Base-by-base conservation (phyloP, 2,888 invertebrate species). In the Noctua janthina region DNA sequence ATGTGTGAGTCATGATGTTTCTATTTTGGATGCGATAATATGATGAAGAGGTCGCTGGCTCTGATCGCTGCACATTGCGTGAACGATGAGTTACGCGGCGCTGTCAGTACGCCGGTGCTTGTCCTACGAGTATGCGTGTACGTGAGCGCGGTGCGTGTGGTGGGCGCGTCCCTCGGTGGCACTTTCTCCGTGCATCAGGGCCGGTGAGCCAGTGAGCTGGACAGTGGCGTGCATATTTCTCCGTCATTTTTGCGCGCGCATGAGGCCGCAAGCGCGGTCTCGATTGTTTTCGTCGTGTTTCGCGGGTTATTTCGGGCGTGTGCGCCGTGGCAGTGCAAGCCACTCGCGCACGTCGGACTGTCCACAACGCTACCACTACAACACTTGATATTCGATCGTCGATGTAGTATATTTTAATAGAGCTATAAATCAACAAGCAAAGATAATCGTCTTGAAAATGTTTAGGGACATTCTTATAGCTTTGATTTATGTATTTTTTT, bases 201-300 rank as follows among this genome's bases (percentile, higher is more conserved):
- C 87, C 83, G 78, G 76, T 76, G 83, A n/a, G 68, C 77, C 59
- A 35, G 77, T 76, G 76, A 88, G 88, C 84, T 89, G 85, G 88
- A 87, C 87, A 87, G 81, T 90, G 77, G 87, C 87, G 85, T 92
- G 94, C 94, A 95, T 95, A 95, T 95, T 95, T 96, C 91, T 92
- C 92, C 92, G 94, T 96, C 93, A 96, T 96, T 96, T 96, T 96
- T 95, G 96, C 93, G 92, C 89, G 92, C 91, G 92, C 92, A 93
- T 92, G 95, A 94, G 95, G 93, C 94, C 94, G 93, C 95, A 93
- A 92, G 93, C 94, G 93, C 95, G 94, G 93, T 93, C 93, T 92
- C 94, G 94, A 96, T 96, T 96, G 96, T 97, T 97, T 97, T 97
- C 96, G 96, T 97, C 95, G 96, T 96, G 95, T 96, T 96, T 95